Evolutionary conservation across 2,797 vertebrate species (phyloP).

Genomic region (Agapornis canus): DNA sequence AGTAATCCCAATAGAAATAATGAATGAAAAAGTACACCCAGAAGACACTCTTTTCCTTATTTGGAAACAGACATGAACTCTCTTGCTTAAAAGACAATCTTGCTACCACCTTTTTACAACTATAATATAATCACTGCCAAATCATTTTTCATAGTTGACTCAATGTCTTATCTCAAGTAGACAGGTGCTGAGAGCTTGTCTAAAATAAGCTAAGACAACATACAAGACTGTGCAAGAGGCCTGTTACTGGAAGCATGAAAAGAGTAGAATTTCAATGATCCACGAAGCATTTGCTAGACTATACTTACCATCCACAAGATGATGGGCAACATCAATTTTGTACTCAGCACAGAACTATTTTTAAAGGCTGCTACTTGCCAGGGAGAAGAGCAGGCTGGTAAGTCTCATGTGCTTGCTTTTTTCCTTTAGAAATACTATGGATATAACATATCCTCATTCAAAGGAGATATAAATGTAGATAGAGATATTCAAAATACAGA

Average conservation of each 20-base stretch:
- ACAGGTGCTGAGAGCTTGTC: not conserved
- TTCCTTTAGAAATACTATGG: not conserved
- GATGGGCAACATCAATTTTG: not conserved
- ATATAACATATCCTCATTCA: not conserved
- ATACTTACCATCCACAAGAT: not conserved
- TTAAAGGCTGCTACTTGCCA: not conserved
- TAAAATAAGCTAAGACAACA: not conserved
- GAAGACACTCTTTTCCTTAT: not conserved
- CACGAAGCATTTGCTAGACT: not conserved
- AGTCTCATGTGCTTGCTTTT: not conserved
- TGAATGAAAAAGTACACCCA: not conserved
- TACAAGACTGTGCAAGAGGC: not conserved
- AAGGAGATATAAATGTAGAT: not conserved
- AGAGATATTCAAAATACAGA: not conserved
- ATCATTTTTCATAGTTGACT: not conserved
- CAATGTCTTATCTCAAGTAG: not conserved
- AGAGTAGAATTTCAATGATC: not conserved
- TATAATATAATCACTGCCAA: not conserved
- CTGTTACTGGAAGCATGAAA: not conserved
- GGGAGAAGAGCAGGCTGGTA: not conserved
- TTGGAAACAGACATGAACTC: not conserved
- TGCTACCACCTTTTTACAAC: not conserved
- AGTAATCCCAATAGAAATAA: not conserved
- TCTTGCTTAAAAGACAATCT: not conserved
- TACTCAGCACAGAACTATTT: not conserved